These are phyloP conservation scores for Eumeta japonica DNA, from an alignment of 1,140 invertebrate species.

Conservation along the genomic window DNA sequence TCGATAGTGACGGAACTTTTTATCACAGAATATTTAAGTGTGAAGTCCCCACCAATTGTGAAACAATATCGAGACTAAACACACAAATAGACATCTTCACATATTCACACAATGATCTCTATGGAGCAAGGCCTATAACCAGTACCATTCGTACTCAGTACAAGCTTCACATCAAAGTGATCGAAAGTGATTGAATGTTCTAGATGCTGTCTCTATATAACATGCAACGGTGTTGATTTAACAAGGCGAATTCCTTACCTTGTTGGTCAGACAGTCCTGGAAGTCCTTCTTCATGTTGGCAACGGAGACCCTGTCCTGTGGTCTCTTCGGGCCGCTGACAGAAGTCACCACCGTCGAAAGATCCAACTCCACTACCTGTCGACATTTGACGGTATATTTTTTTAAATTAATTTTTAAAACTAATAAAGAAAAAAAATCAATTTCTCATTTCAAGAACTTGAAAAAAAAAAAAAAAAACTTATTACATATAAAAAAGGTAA, in stretches of 20 bases:
- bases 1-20: too few species aligned
- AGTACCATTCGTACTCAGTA: too few species aligned
- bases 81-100: conserved; percentile 12
- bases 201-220: background rate
- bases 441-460: background rate
- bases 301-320: conserved; percentile 93
- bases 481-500: background rate
- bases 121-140: too few species aligned
- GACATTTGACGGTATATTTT: too few species aligned
- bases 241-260: conserved; percentile 62
- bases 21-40: too few species aligned
- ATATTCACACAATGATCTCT: conserved; percentile 24
- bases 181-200: background rate
- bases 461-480: conserved; percentile 7
- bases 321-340: conserved; percentile 94
- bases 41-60: too few species aligned
- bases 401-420: conserved; percentile 11
- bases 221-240: conserved; percentile 13
- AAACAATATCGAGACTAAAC: too few species aligned
- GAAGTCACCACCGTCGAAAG: conserved; percentile 87
- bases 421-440: background rate
- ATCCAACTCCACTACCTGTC: conserved; percentile 85
- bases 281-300: conserved; percentile 91
- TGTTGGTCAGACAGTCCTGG: conserved; percentile 80
- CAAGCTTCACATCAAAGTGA: background rate